Conservation (phyloP, 2,797 vertebrate species). For the Clarias pachynema region DNA sequence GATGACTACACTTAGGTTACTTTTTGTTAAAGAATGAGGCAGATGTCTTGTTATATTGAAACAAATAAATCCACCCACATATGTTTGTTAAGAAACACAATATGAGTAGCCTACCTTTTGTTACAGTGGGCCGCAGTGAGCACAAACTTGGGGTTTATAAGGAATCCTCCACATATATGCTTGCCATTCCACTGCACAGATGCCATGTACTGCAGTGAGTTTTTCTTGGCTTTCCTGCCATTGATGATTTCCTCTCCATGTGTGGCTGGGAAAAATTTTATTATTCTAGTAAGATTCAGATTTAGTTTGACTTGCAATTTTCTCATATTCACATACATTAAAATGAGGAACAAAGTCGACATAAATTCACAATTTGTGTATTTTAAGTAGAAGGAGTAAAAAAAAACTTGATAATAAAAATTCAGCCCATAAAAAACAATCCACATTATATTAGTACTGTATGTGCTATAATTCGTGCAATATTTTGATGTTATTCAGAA, state of each 20-base stretch:
- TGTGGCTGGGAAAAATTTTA: slow-evolving; percentile 29
- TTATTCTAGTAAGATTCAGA: neutral
- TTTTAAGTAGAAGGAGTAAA: neutral
- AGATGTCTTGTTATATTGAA: neutral
- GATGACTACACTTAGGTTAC: slow-evolving; percentile 53
- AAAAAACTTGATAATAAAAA: too few species aligned
- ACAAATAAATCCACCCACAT: neutral
- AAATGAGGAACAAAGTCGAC: neutral
- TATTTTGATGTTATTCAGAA: too few species aligned
- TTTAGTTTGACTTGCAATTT: neutral
- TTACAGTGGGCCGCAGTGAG: slow-evolving; percentile 60
- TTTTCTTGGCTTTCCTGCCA: slow-evolving; percentile 48
- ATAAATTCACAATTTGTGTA: neutral
- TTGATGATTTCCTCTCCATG: slow-evolving; percentile 56
- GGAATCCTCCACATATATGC: slow-evolving; percentile 58
- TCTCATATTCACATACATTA: neutral
- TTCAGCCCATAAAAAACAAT: too few species aligned
- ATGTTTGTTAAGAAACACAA: neutral
- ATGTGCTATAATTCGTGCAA: neutral
- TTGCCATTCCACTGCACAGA: slow-evolving; percentile 48
- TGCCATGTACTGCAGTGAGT: slow-evolving; percentile 53
- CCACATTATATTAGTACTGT: too few species aligned
- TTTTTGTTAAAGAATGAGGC: slow-evolving; percentile 11
- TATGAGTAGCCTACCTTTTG: slow-evolving; percentile 12
- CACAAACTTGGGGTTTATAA: slow-evolving; percentile 51